Percentiles rank a stretch among this genome's conserved stretches.
Conservation (phyloP, 2,113 vertebrate species). For the Pelvicachromis taeniatus region DNA sequence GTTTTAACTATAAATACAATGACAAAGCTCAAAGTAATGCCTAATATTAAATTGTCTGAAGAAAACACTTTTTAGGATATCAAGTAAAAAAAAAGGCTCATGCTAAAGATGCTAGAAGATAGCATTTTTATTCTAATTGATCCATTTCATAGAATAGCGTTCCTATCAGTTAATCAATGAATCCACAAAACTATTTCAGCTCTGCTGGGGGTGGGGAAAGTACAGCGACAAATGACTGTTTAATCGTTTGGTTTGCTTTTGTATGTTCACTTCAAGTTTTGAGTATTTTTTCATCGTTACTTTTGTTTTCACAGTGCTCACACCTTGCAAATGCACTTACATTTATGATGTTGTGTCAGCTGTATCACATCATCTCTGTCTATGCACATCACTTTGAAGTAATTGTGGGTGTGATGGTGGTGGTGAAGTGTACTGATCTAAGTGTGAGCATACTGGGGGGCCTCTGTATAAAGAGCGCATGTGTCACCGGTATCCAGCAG, state of each 20-base stretch:
- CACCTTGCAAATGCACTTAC: neutral
- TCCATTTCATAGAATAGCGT: neutral
- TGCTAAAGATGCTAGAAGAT: neutral
- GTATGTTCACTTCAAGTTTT: neutral
- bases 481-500: constrained; percentile 1
- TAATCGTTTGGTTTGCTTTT: neutral
- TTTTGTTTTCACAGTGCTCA: neutral
- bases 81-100: neutral
- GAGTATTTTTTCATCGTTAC: neutral
- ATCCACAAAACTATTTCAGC: neutral
- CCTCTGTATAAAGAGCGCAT: neutral
- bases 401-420: neutral
- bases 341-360: neutral
- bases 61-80: neutral
- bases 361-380: neutral
- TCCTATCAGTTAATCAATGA: neutral
- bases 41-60: neutral
- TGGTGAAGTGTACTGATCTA: neutral
- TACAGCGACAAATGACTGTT: neutral
- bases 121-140: neutral
- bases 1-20: neutral
- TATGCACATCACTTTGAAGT: neutral
- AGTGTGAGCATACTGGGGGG: constrained; percentile 37
- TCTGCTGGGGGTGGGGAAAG: neutral
- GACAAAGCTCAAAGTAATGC: neutral